Conservation (phyloP, 2,888 invertebrate genomes). For the Caenorhabditis sulstoni region DNA sequence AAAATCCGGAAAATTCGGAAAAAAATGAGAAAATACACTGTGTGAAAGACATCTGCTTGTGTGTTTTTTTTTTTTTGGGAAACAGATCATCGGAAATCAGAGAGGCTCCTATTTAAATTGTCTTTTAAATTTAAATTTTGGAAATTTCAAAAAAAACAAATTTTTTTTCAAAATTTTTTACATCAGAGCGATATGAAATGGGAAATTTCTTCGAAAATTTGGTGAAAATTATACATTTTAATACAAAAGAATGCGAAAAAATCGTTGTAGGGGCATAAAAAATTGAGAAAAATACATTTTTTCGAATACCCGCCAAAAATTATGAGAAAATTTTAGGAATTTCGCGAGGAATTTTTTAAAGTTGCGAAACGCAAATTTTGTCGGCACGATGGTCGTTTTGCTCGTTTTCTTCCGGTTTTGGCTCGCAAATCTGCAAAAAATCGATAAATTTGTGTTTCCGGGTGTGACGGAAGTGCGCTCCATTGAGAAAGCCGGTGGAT, state of each 20-base stretch:
- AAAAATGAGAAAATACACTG: no score
- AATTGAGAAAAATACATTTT: background rate
- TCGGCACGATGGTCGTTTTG: slow-evolving; percentile 49
- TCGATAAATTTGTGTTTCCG: no score
- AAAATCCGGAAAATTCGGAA: no score
- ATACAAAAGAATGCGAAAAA: background rate
- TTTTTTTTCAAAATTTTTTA: background rate
- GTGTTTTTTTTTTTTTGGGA: slow-evolving; percentile 12
- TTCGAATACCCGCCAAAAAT: background rate
- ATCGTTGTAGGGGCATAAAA: background rate
- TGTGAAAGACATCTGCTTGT: background rate
- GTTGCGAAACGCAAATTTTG: slow-evolving; percentile 56
- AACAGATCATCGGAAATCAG: background rate
- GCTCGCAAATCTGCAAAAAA: slow-evolving; percentile 51
- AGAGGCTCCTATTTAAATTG: background rate
- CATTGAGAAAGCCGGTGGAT: no score
- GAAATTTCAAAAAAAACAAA: slow-evolving; percentile 10
- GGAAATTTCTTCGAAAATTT: no score
- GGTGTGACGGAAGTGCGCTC: no score
- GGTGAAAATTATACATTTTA: no score
- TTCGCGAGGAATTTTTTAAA: slow-evolving; percentile 17
- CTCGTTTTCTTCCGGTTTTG: slow-evolving; percentile 39
- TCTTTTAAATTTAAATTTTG: no score
- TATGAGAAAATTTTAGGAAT: slow-evolving; percentile 7
- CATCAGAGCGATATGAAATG: slow-evolving; percentile 38